Conservation (phyloP, 35 echinoderm and acorn worm species). For the Patiria miniata region DNA sequence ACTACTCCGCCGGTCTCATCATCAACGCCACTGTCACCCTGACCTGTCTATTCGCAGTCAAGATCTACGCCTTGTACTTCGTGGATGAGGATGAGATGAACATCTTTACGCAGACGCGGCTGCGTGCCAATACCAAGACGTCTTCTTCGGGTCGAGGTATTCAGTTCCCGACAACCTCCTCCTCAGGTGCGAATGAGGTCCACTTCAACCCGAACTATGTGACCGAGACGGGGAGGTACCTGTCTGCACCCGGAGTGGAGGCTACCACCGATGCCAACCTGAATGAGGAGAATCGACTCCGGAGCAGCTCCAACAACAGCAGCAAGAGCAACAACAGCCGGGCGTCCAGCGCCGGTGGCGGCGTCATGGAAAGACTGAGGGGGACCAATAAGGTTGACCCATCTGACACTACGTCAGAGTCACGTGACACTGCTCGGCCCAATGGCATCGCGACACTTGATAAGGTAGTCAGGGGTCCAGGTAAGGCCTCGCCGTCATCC, state of each 20-base stretch:
- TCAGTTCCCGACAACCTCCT: not conserved
- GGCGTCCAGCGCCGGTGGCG: not conserved
- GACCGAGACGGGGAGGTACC: not conserved
- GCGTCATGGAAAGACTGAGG: slow-evolving; percentile 6
- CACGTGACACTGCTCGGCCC: not conserved
- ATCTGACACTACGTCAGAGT: not conserved
- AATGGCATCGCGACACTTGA: not conserved
- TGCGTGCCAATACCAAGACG: slow-evolving; percentile 69
- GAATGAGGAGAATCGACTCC: not conserved
- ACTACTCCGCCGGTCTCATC: slow-evolving; percentile 71
- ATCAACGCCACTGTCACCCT: slow-evolving; percentile 88
- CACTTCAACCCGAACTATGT: slow-evolving; percentile 7
- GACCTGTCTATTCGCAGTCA: slow-evolving; percentile 85
- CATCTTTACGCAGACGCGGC: slow-evolving; percentile 83
- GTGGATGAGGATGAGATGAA: slow-evolving; percentile 90
- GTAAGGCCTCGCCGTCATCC: not conserved
- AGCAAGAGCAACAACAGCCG: not conserved
- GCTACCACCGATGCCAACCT: not conserved
- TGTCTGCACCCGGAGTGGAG: not conserved
- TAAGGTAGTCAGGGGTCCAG: not conserved
- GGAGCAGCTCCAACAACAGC: not conserved
- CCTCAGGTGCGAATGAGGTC: not conserved
- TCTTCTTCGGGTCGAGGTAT: not conserved
- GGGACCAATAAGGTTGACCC: slow-evolving; percentile 1
- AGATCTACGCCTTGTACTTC: slow-evolving; percentile 96